phyloP scores from a whole-genome alignment of 2,797 vertebrate species.

The Hapalemur alaotrensis region DNA sequence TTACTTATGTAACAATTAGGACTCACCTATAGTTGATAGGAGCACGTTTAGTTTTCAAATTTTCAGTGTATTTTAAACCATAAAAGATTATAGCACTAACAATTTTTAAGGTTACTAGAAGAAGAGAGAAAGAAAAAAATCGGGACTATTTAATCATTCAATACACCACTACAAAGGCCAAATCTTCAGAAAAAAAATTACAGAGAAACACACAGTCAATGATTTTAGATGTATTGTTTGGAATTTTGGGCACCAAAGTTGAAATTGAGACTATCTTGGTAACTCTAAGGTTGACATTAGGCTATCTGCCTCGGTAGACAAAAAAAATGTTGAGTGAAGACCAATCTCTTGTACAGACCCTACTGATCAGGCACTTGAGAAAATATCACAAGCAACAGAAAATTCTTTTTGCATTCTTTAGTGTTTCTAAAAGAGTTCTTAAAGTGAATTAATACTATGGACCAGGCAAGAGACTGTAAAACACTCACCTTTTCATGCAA shows the following conservation, averaged over 20 bases:
- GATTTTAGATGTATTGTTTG: background rate
- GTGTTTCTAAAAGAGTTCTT: background rate
- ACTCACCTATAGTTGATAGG: background rate
- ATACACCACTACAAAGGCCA: background rate
- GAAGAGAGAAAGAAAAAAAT: background rate
- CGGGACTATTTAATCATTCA: background rate
- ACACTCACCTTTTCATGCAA: background rate
- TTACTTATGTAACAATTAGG: background rate
- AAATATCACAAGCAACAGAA: background rate
- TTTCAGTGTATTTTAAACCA: background rate
- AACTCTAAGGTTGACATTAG: background rate
- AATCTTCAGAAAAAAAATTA: background rate
- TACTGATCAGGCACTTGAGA: background rate
- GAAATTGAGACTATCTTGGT: background rate
- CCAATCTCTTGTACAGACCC: background rate
- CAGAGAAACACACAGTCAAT: background rate
- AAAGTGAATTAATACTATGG: background rate
- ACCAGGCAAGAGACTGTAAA: background rate
- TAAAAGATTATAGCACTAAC: background rate
- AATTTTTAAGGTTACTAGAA: background rate
- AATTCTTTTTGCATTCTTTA: background rate
- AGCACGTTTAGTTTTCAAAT: background rate
- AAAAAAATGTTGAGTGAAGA: background rate
- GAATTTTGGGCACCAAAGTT: background rate
- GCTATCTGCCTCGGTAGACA: background rate